These are phyloP conservation scores for Apogon talboti DNA, from an alignment of 2,797 vertebrate species.

Conservation along the genomic window DNA sequence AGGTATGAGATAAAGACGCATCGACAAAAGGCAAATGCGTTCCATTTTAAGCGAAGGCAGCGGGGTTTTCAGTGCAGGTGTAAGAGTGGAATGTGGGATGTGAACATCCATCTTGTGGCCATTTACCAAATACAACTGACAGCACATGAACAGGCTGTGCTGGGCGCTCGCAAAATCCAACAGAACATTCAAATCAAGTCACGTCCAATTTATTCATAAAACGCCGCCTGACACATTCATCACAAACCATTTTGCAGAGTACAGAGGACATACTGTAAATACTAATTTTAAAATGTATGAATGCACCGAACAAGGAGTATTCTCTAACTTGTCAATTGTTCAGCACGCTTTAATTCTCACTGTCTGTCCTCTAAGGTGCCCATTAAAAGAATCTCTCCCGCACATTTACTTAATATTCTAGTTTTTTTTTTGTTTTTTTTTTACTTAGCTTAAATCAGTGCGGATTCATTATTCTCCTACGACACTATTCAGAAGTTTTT, in stretches of 20 bases:
- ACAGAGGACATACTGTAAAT: slow-evolving; percentile 27
- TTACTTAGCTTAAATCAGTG: slow-evolving; percentile 16
- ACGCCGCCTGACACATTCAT: slow-evolving; percentile 36
- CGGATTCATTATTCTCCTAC: slow-evolving; percentile 15
- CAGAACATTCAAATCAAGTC: slow-evolving; percentile 32
- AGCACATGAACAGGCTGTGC: slow-evolving; percentile 29
- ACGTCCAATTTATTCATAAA: slow-evolving; percentile 42
- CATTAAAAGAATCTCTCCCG: slow-evolving; percentile 5
- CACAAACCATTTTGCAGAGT: slow-evolving; percentile 28
- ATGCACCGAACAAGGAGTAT: slow-evolving; percentile 12
- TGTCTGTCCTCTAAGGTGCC: background rate
- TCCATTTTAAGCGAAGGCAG: slow-evolving; percentile 23
- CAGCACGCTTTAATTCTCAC: slow-evolving; percentile 14
- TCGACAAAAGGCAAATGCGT: background rate
- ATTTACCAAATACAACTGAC: slow-evolving; percentile 36
- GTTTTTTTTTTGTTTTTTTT: background rate
- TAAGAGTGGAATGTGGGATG: slow-evolving; percentile 3
- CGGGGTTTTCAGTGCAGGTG: slow-evolving; percentile 13
- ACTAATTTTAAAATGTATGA: slow-evolving; percentile 32
- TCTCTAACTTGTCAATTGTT: slow-evolving; percentile 7
- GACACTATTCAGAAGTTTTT: background rate
- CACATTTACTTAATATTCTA: background rate
- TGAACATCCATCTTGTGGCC: slow-evolving; percentile 41
- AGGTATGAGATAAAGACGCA: slow-evolving; percentile 13
- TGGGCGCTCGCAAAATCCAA: slow-evolving; percentile 12